Evolutionary conservation across 2,113 vertebrate genomes (phyloP).

Genomic region (Antennarius striatus): DNA sequence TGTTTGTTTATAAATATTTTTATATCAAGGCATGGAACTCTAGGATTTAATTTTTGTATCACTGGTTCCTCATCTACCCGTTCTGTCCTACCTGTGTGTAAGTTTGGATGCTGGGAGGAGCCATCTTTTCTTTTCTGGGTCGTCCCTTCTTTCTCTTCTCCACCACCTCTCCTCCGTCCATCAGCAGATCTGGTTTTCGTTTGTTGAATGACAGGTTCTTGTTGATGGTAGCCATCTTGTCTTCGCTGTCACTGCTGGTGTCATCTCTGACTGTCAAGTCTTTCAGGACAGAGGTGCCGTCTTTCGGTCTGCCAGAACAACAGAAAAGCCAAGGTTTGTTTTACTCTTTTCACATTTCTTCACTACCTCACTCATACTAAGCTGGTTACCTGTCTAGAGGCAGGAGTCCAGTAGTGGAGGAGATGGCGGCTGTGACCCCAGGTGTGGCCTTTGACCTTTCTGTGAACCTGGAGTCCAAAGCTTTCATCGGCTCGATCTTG

Average conservation of each 20-base stretch:
- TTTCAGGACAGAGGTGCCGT: slow-evolving; percentile 78
- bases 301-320: slow-evolving; percentile 80
- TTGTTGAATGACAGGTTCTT: slow-evolving; percentile 86
- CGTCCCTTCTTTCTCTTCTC: slow-evolving; percentile 97
- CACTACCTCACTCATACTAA: fast-evolving
- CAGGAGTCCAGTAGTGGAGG: slow-evolving; percentile 80
- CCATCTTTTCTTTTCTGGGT: slow-evolving; percentile 92
- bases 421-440: slow-evolving; percentile 81
- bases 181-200: slow-evolving; percentile 84
- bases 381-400: slow-evolving; percentile 85
- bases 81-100: slow-evolving; percentile 83
- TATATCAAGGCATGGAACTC: no score
- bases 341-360: neutral
- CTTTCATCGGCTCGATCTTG: slow-evolving; percentile 98
- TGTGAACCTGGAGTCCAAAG: slow-evolving; percentile 95
- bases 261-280: slow-evolving; percentile 88
- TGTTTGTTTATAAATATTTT: neutral
- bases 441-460: slow-evolving; percentile 96
- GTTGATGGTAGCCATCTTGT: slow-evolving; percentile 86
- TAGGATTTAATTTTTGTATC: no score
- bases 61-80: neutral
- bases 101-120: slow-evolving; percentile 79
- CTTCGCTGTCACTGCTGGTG: slow-evolving; percentile 96
- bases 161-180: slow-evolving; percentile 86
- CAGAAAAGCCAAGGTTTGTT: fast-evolving